Evolutionary conservation across 2,888 invertebrate genomes (phyloP).

Genomic region (Hedya salicella): DNA sequence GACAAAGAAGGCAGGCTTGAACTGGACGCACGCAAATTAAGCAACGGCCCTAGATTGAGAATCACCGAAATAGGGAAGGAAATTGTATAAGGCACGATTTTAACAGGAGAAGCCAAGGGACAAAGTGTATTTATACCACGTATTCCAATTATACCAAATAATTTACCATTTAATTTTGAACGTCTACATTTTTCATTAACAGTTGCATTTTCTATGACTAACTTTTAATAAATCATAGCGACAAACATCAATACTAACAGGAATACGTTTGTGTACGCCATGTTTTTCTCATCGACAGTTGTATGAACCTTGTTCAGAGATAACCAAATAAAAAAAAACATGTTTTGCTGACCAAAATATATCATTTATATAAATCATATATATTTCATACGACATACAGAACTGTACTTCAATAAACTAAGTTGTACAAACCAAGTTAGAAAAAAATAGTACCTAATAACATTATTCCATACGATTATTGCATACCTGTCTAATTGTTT

Average conservation of each 20-base stretch:
- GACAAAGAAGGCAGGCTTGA: slow-evolving; percentile 36
- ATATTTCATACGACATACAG: not conserved
- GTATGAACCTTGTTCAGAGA: not conserved
- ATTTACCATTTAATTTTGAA: not conserved
- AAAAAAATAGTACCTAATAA: too few species aligned
- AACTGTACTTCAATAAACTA: not conserved
- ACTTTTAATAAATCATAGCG: not conserved
- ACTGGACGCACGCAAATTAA: slow-evolving; percentile 50
- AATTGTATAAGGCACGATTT: slow-evolving; percentile 31
- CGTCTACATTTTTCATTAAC: not conserved
- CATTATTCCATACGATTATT: too few species aligned
- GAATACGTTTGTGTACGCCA: not conserved
- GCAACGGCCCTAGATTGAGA: slow-evolving; percentile 40
- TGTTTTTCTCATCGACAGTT: not conserved
- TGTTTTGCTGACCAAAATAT: not conserved
- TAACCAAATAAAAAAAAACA: not conserved
- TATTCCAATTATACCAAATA: slow-evolving; percentile 29
- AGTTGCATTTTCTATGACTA: not conserved
- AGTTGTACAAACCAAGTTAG: too few species aligned
- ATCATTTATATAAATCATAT: not conserved
- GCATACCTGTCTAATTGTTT: too few species aligned
- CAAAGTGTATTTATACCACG: slow-evolving; percentile 48
- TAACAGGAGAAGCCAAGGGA: slow-evolving; percentile 46
- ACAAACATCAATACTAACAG: not conserved
- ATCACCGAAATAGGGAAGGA: slow-evolving; percentile 15